Conservation (phyloP, 2,113 vertebrate genomes). For the Corythornis madagascariensis region DNA sequence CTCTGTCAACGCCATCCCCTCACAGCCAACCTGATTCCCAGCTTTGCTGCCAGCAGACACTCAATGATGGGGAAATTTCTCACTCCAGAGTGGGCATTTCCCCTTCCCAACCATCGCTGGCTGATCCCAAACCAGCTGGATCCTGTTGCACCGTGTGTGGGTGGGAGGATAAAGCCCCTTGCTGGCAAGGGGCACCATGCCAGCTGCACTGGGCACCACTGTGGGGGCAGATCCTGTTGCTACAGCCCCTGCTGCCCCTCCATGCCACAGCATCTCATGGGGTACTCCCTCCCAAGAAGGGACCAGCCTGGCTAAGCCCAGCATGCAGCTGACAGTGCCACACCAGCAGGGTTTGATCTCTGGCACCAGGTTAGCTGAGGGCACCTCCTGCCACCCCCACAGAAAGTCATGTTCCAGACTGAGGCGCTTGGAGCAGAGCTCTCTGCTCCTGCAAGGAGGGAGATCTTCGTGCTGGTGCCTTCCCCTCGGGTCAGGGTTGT, state of each 20-base stretch:
- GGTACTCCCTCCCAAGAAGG: neutral
- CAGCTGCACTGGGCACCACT: neutral
- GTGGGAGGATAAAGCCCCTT: neutral
- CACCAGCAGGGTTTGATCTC: neutral
- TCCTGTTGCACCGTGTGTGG: fast-evolving
- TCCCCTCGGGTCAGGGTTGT: neutral
- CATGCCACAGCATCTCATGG: too few species aligned
- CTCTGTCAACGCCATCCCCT: neutral
- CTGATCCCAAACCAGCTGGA: neutral
- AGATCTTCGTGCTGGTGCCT: neutral
- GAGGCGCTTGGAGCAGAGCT: neutral
- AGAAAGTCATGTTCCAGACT: neutral
- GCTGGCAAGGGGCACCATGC: neutral
- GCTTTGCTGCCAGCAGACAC: neutral
- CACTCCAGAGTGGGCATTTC: neutral
- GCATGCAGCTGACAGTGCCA: neutral
- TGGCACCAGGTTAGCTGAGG: neutral
- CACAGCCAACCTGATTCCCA: neutral
- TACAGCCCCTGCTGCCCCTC: neutral
- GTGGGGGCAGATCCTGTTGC: neutral
- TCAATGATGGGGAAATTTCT: neutral
- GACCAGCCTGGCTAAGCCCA: too few species aligned
- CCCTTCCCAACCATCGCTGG: neutral
- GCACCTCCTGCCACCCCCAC: neutral
- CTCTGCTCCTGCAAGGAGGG: neutral